Conservation (phyloP, 2,888 invertebrate genomes). For the Drosophila anceps region DNA sequence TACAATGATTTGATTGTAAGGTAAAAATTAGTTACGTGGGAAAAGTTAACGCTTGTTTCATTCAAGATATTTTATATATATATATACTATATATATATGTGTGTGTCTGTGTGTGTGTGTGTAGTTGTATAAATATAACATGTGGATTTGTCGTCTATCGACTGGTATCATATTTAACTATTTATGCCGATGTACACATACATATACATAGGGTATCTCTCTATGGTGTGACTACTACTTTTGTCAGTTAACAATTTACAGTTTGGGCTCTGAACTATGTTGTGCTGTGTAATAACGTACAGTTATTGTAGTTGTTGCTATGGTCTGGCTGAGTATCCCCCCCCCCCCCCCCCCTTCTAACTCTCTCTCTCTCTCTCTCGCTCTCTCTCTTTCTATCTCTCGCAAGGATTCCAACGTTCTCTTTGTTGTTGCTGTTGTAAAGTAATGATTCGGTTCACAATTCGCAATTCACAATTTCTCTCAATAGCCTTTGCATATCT, state of each 20-base stretch:
- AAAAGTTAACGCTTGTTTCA: constrained; percentile 77
- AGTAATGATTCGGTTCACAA: constrained; percentile 70
- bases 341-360: not conserved
- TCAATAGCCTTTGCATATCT: constrained; percentile 43
- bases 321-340: constrained; percentile 29
- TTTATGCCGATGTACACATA: constrained; percentile 31
- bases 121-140: constrained; percentile 18
- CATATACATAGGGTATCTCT: constrained; percentile 19
- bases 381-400: constrained; percentile 14
- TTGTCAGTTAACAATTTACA: constrained; percentile 75
- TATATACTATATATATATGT: constrained; percentile 16
- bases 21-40: constrained; percentile 74
- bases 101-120: not conserved
- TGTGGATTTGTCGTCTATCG: constrained; percentile 20
- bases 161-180: constrained; percentile 43
- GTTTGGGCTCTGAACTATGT: constrained; percentile 48
- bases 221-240: constrained; percentile 12
- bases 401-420: constrained; percentile 27
- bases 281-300: constrained; percentile 20
- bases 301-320: constrained; percentile 30
- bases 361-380: not conserved
- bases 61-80: constrained; percentile 28
- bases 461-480: constrained; percentile 38
- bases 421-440: constrained; percentile 51
- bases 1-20: constrained; percentile 64